A percentile compares a stretch with the other conserved stretches of the same genome.
phyloP scores from a whole-genome alignment of 2,888 invertebrate genomes.

The Sarcophaga carnaria region DNA sequence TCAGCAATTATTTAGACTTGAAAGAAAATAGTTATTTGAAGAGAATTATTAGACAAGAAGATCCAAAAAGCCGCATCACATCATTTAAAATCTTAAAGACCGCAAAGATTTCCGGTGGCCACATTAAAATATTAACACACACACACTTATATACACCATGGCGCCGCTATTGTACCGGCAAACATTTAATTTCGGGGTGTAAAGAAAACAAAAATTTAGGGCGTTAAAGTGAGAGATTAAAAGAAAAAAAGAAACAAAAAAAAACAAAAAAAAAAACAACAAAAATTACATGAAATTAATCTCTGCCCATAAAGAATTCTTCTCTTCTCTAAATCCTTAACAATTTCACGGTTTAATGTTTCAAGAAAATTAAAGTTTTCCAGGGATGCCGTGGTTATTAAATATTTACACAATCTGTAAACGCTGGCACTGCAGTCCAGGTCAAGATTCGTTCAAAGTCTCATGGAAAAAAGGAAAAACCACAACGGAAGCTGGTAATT shows the following conservation, averaged over 20 bases:
- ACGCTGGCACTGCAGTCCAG: not conserved
- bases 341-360: conserved; percentile 62
- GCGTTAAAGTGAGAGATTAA: conserved; percentile 65
- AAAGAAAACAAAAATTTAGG: conserved; percentile 55
- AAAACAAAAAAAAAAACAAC: conserved; percentile 40
- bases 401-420: too few species aligned
- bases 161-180: conserved; percentile 52
- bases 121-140: not conserved
- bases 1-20: conserved; percentile 42
- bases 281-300: conserved; percentile 59
- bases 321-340: conserved; percentile 11
- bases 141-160: conserved; percentile 11
- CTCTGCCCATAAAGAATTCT: conserved; percentile 16
- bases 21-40: not conserved
- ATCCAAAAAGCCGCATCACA: conserved; percentile 58
- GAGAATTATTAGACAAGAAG: conserved; percentile 28
- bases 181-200: conserved; percentile 58
- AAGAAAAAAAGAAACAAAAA: conserved; percentile 36
- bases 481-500: conserved; percentile 63
- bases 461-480: too few species aligned
- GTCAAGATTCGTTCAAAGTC: too few species aligned
- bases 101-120: conserved; percentile 54
- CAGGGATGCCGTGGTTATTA: too few species aligned
- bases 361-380: conserved; percentile 2
- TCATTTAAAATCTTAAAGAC: conserved; percentile 53